A percentile compares a stretch with the other conserved stretches of the same genome.
phyloP scores from a whole-genome alignment of 2,888 invertebrate genomes.

The Xylota sylvarum region DNA sequence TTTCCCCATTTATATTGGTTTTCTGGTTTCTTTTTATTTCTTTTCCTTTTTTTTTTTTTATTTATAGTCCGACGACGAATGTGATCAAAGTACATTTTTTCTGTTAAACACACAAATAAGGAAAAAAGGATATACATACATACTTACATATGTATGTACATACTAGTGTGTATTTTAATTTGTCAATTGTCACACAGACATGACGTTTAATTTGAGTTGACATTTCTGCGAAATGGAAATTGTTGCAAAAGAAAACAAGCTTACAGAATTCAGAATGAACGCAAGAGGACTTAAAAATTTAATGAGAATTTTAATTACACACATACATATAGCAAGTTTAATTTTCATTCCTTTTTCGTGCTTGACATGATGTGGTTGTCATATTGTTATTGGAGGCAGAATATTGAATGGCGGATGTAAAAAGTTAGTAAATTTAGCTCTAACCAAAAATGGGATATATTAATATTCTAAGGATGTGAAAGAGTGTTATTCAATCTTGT shows the following conservation, averaged over 20 bases:
- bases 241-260: background rate
- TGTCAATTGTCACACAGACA: conserved; percentile 34
- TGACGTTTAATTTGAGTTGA: conserved; percentile 31
- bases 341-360: background rate
- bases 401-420: conserved; percentile 13
- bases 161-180: background rate
- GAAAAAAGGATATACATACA: background rate
- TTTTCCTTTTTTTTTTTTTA: conserved; percentile 30
- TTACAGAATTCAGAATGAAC: conserved; percentile 12
- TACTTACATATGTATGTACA: background rate
- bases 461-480: background rate
- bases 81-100: conserved; percentile 26
- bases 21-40: background rate
- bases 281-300: conserved; percentile 4
- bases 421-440: conserved; percentile 12
- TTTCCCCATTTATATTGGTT: conserved; percentile 8
- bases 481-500: background rate
- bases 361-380: background rate
- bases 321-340: background rate
- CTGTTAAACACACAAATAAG: conserved; percentile 8
- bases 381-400: background rate
- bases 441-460: background rate
- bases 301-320: conserved; percentile 25
- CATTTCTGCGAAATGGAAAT: conserved; percentile 30
- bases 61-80: conserved; percentile 4